phyloP scores from a whole-genome alignment of 2,888 invertebrate genomes.

The Melinopterus prodromus region DNA sequence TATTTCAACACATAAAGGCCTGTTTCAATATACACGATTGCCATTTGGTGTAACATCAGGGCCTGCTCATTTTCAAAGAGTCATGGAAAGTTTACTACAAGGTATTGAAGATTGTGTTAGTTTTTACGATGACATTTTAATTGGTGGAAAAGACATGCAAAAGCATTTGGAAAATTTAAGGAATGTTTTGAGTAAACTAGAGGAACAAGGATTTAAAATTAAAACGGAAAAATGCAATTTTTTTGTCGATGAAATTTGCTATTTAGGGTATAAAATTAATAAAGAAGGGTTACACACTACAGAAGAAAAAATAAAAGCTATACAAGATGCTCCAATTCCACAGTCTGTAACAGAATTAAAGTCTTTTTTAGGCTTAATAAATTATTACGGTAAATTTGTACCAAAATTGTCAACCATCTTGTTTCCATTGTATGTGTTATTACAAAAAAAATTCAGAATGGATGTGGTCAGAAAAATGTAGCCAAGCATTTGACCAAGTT shows the following conservation, averaged over 20 bases:
- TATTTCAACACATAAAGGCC: constrained; percentile 41
- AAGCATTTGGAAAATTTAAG: no score
- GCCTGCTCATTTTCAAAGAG: constrained; percentile 52
- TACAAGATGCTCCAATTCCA: constrained; percentile 1
- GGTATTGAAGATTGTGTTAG: no score
- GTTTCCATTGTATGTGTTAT: neutral
- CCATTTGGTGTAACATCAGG: constrained; percentile 50
- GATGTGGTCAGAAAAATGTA: neutral
- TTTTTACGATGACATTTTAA: no score
- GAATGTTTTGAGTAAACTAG: no score
- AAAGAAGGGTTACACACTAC: neutral
- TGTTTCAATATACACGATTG: constrained; percentile 46
- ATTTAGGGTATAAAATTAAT: neutral
- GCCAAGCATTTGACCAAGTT: constrained; percentile 16
- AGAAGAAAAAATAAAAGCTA: constrained; percentile 1
- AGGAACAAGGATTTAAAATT: no score
- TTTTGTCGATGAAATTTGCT: neutral
- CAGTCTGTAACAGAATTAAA: constrained; percentile 8
- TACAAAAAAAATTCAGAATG: constrained; percentile 8
- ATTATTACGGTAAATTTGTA: constrained; percentile 19
- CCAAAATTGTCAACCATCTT: constrained; percentile 11
- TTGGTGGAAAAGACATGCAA: no score
- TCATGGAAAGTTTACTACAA: constrained; percentile 44
- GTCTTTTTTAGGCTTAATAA: neutral
- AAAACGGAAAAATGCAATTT: no score